Evolutionary conservation across 2,113 vertebrate genomes (phyloP), one percentile per base, ranked within the genome.

Genomic region (Pachypanchax playfairii): DNA sequence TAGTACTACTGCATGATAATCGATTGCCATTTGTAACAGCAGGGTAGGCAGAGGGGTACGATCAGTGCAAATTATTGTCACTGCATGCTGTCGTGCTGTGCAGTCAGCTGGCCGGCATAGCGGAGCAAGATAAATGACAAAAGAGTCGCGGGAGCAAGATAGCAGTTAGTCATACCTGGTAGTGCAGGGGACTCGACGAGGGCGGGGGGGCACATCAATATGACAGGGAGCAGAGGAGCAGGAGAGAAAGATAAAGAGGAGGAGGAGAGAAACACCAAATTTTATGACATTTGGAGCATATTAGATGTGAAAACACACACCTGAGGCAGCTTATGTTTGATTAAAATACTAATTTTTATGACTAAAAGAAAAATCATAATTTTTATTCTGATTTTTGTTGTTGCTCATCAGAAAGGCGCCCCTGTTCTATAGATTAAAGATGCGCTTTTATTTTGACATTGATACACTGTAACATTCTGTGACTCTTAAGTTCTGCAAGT

Each of bases 21-120:
- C 95, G 94, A 97, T 97, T 92, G 93, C 93, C 94, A 94, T 96
- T 97, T 95, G 94, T 92, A 94, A 92, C 93, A 94, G 94, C 88
- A 75, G 91, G 94, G 90, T 90, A 83, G 93, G 92, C 92, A 93
- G 93, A 94, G 89, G 93, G 83, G 92, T 91, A 92, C 94, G 93
- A 96, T 95, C 93, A 93, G 94, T 90, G 93, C 92, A 94, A 94
- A 96, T 96, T 94, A 97, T 94, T 94, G 94, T 95, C 94, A 93
- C 92, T 21, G 84, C 88, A 89, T 82, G 93, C 90, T 83, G 87
- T 80, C 88, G 82, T 81, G 90, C 93, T 79, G 86, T 79, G 91
- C 91, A 94, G 92, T 84, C 92, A 93, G 92, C 88, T 91, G 83
- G 91, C 84, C 91, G 20, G 75, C 73, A 87, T 82, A 88, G 87